Base-by-base conservation (phyloP, 2,888 invertebrate genomes). In the Arrhopalites spinosus region DNA sequence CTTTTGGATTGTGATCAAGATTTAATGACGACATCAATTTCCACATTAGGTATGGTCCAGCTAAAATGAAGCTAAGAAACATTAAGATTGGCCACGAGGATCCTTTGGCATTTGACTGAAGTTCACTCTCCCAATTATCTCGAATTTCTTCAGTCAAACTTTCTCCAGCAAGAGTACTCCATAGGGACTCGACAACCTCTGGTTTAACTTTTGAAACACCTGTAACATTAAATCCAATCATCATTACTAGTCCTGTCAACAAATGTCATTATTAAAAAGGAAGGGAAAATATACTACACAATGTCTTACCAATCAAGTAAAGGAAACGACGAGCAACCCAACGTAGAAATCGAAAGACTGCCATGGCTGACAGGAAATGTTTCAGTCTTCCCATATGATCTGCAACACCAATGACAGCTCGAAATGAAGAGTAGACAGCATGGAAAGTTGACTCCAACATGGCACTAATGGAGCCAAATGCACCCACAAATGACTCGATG, bases 391-490 rank as follows among this genome's bases (percentile, higher is more conserved):
- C 89, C 78, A 98, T 93, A 86, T 98, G 97, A 81, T 98, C 97
- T 8, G 97, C 97, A 1, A 98, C 96, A 77, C 96, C 95, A 70
- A 98, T 59, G 80, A 98, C 94, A 71, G 98, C 98, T 83, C 94
- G 89, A 85, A 98, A 98, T 0, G 98, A 97, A 85, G 93, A 96
- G 25, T 96, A 95, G 84, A 98, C 89, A 2, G 98, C 97, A 85
- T 94, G 93, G 86, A 96, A 97, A 63, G 98, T 97, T 27, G 96
- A 97, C 84, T 98, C 98, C 74, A 98, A 86, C 95, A 98, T 96
- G 90, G 96, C 94, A 1, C 96, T 94, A 1, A 98, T 90, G 71
- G 98, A 96, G 23, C 93, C 92, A 81, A 98, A 93, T 0, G 98
- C 95, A 82, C 92, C 90, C 1, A 96, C 94, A 25, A 97, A 88